Percentiles rank a stretch among this genome's conserved stretches.
phyloP scores from a whole-genome alignment of 2,113 vertebrate species.

The Recurvirostra avosetta region DNA sequence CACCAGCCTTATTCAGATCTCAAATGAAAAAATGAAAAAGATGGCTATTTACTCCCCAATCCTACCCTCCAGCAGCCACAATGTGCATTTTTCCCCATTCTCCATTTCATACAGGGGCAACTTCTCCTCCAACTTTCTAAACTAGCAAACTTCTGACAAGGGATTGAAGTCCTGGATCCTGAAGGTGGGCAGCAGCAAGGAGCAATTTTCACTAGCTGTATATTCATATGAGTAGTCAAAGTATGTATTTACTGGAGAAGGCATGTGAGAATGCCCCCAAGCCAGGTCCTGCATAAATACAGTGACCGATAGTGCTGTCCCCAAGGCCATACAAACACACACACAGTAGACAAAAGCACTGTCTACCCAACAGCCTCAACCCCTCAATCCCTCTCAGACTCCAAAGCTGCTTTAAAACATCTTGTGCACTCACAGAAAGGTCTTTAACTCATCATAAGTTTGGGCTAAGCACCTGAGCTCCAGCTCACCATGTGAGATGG shows the following conservation, averaged over 20 bases:
- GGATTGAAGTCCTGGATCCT: not conserved
- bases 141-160: not conserved
- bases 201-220: not conserved
- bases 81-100: not conserved
- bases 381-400: not conserved
- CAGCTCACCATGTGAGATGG: not conserved
- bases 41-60: not conserved
- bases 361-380: not conserved
- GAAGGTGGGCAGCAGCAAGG: not conserved
- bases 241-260: not conserved
- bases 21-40: not conserved
- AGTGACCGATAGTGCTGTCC: not conserved
- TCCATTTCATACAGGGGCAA: not conserved
- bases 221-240: not conserved
- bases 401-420: not conserved
- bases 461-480: not conserved
- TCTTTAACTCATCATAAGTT: not conserved
- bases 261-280: not conserved
- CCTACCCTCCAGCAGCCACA: not conserved
- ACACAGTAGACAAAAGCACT: not conserved
- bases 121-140: not conserved
- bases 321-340: not conserved
- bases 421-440: not conserved
- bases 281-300: not conserved
- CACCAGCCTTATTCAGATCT: not conserved